phyloP scores from a whole-genome alignment of 2,888 invertebrate species.

The Ferrisia virgata region DNA sequence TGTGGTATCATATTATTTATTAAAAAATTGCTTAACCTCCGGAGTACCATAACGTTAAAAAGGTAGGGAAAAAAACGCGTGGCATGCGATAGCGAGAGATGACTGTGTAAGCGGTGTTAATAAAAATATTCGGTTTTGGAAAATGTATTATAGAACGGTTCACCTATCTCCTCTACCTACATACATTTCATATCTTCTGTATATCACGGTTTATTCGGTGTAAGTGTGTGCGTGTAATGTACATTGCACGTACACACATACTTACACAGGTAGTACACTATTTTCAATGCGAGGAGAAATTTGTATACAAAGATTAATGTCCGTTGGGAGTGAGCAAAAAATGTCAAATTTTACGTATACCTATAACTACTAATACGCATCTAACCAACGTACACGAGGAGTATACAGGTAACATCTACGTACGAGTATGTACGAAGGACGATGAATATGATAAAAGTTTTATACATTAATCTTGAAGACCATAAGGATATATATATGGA shows the following conservation, averaged over 20 bases:
- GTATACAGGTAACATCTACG: no score
- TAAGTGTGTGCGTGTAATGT: no score
- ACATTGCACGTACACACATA: no score
- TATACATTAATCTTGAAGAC: neutral
- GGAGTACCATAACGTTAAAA: neutral
- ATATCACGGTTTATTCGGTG: no score
- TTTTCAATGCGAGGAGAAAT: neutral
- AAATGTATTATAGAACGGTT: neutral
- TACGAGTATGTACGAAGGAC: neutral
- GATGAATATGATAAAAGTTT: conserved; percentile 17
- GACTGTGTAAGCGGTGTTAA: neutral
- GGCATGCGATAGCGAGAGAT: neutral
- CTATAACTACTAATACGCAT: no score
- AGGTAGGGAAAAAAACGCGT: neutral
- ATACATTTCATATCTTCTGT: no score
- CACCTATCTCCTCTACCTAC: no score
- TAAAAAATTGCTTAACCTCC: neutral
- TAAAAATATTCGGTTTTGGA: conserved; percentile 5
- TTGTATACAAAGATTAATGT: conserved; percentile 1
- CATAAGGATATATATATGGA: neutral
- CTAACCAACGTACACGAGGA: no score
- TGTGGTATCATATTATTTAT: neutral
- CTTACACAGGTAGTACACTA: neutral
- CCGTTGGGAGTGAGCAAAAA: conserved; percentile 1
- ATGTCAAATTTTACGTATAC: neutral